A percentile compares a stretch with the other conserved stretches of the same genome.
Conservation (phyloP, 2,797 vertebrate genomes). For the Hybognathus amarus region DNA sequence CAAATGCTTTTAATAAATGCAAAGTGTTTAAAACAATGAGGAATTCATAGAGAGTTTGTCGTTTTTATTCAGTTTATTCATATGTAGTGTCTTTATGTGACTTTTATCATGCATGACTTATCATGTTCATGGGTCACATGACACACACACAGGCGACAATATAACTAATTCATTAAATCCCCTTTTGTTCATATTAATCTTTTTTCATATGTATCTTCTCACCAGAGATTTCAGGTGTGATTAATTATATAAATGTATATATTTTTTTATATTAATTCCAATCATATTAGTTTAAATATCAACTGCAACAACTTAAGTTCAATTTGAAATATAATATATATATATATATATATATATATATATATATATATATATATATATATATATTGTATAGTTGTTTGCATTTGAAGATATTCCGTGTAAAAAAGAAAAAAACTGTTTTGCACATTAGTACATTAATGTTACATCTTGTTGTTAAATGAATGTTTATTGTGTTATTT, state of each 20-base stretch:
- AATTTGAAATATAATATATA: background rate
- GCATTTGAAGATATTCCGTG: background rate
- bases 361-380: background rate
- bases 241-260: background rate
- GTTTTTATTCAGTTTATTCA: background rate
- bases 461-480: background rate
- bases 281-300: background rate
- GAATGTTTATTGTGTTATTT: background rate
- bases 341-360: no score
- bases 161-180: no score
- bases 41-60: background rate
- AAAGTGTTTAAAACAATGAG: background rate
- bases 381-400: background rate
- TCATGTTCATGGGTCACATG: background rate
- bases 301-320: background rate
- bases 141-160: no score
- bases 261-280: no score
- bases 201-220: background rate
- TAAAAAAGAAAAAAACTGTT: background rate
- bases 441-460: background rate
- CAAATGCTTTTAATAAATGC: slow-evolving; percentile 12
- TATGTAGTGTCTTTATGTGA: background rate
- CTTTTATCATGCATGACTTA: background rate
- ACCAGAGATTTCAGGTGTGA: background rate
- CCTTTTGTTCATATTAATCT: no score